Evolutionary conservation across 1,140 invertebrate species (phyloP).

Genomic region (Doryteuthis pealeii): DNA sequence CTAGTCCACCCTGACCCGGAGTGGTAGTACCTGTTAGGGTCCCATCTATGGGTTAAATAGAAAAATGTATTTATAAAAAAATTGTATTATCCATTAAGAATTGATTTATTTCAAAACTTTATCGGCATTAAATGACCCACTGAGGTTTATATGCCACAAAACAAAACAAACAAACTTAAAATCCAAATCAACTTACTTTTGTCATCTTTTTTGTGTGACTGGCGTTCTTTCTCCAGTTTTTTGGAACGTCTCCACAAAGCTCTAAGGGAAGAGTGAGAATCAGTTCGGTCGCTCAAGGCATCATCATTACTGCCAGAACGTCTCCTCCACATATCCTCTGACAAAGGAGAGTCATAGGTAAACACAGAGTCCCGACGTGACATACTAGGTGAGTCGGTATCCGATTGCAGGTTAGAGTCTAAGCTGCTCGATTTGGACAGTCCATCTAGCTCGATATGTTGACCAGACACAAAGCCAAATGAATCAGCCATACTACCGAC

Average conservation of each 20-base stretch:
- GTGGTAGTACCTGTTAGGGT: no score
- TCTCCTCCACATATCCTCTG: neutral
- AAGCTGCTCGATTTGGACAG: constrained; percentile 11
- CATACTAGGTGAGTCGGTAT: neutral
- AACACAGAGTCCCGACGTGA: neutral
- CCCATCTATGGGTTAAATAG: no score
- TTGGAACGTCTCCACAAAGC: neutral
- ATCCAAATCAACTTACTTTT: constrained; percentile 3
- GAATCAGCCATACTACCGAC: constrained; percentile 1
- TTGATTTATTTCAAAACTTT: no score
- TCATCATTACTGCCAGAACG: neutral
- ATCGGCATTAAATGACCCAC: no score
- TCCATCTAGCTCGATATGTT: neutral
- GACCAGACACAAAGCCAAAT: constrained; percentile 6
- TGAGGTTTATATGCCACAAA: no score
- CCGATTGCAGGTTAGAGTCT: neutral
- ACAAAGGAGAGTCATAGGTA: neutral
- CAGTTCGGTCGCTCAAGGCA: neutral
- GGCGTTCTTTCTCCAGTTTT: constrained; percentile 4
- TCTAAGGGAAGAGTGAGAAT: neutral
- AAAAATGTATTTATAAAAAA: no score
- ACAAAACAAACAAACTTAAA: no score
- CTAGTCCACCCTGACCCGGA: no score
- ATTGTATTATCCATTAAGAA: no score
- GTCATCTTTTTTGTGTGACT: constrained; percentile 1